Evolutionary conservation across 2,113 vertebrate genomes (phyloP).

Genomic region (Apodemus speciosus): DNA sequence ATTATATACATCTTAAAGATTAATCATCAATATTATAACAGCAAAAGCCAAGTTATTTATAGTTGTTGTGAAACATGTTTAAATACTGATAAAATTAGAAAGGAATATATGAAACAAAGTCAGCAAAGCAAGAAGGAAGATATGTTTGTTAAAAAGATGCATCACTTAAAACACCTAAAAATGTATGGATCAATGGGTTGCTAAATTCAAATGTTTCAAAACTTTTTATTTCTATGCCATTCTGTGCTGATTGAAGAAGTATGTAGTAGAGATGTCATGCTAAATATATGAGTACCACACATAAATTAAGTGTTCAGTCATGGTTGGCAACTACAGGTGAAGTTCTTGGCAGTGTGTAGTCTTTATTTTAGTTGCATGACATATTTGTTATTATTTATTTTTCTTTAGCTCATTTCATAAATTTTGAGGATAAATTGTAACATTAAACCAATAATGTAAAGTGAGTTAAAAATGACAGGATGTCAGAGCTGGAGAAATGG

Average conservation of each 20-base stretch:
- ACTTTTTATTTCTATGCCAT: neutral
- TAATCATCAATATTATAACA: neutral
- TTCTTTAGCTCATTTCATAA: neutral
- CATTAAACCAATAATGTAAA: neutral
- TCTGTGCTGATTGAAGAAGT: neutral
- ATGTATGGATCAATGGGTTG: neutral
- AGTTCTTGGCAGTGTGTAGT: neutral
- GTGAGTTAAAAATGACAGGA: neutral
- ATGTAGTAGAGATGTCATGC: neutral
- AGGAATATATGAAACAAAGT: neutral
- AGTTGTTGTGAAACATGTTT: neutral
- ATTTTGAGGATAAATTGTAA: neutral
- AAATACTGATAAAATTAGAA: neutral
- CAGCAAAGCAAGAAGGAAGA: neutral
- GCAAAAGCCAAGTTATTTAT: neutral
- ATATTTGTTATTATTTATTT: neutral
- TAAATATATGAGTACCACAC: neutral
- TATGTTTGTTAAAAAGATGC: neutral
- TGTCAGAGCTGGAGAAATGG: neutral
- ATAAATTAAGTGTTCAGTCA: neutral
- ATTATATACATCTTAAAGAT: neutral
- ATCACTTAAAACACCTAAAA: neutral
- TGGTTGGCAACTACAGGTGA: neutral
- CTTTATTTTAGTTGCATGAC: neutral
- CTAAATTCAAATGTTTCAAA: neutral